Percentiles rank a stretch among this genome's conserved stretches.
Evolutionary conservation across 2,888 invertebrate genomes (phyloP).

Genomic region (Chrysolina haemoptera): DNA sequence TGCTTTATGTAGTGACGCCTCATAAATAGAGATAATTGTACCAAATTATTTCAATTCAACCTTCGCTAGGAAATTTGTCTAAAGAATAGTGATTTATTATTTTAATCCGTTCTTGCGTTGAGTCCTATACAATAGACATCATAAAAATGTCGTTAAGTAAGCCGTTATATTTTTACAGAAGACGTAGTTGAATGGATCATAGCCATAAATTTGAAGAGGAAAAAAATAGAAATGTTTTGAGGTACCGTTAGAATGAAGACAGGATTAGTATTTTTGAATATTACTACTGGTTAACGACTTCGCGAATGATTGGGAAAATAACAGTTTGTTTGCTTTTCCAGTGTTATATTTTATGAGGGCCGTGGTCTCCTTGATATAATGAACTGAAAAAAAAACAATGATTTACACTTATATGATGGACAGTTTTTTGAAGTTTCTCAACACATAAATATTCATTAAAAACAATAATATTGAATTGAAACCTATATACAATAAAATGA

Average conservation of each 20-base stretch:
- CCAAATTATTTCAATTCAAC: slow-evolving; percentile 31
- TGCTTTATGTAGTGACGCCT: slow-evolving; percentile 21
- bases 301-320: not conserved
- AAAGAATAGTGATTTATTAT: slow-evolving; percentile 28
- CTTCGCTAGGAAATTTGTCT: slow-evolving; percentile 20
- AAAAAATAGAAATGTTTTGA: slow-evolving; percentile 1
- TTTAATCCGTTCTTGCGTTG: slow-evolving; percentile 23
- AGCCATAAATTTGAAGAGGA: slow-evolving; percentile 16
- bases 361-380: too few species aligned
- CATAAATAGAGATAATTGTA: slow-evolving; percentile 25
- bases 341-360: too few species aligned
- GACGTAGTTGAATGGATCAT: slow-evolving; percentile 5
- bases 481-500: too few species aligned
- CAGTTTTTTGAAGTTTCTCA: too few species aligned
- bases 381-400: too few species aligned
- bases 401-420: too few species aligned
- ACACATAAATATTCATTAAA: too few species aligned
- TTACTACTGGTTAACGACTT: not conserved
- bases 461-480: too few species aligned
- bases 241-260: slow-evolving; percentile 7
- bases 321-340: not conserved
- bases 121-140: slow-evolving; percentile 19
- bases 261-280: slow-evolving; percentile 10
- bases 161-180: slow-evolving; percentile 29
- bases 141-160: slow-evolving; percentile 30